Evolutionary conservation across 2,113 vertebrate genomes (phyloP).

Genomic region (Oncorhynchus clarkii): DNA sequence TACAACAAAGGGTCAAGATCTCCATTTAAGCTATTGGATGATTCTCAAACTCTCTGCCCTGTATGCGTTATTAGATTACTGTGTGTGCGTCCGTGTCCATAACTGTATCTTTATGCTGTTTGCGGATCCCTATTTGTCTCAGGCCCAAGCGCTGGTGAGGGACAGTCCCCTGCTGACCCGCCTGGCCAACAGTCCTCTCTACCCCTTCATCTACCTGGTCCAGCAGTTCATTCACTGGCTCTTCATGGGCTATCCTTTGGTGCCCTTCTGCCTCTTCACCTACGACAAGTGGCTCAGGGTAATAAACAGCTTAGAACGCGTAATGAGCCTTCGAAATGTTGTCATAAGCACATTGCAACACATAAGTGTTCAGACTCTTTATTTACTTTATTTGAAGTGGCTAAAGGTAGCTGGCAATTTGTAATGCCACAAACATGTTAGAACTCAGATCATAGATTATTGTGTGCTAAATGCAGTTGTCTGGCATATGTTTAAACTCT

Average conservation of each 20-base stretch:
- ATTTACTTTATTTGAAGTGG: not conserved
- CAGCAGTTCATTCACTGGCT: conserved; percentile 93
- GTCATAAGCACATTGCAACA: too few species aligned
- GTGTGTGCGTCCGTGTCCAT: not conserved
- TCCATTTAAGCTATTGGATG: too few species aligned
- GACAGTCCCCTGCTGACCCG: conserved; percentile 79
- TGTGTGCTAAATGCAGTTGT: too few species aligned
- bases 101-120: conserved; percentile 10
- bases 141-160: conserved; percentile 78
- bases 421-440: too few species aligned
- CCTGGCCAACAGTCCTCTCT: conserved; percentile 74
- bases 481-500: not conserved
- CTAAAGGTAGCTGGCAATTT: too few species aligned
- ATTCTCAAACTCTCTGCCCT: too few species aligned
- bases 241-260: conserved; percentile 93
- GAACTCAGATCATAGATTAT: too few species aligned
- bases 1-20: too few species aligned
- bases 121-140: not conserved
- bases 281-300: conserved; percentile 98
- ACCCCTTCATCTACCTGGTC: conserved; percentile 82
- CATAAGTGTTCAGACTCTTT: not conserved
- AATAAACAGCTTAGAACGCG: not conserved
- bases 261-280: conserved; percentile 92
- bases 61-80: too few species aligned
- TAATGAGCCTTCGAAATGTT: not conserved